phyloP scores from a whole-genome alignment of 2,113 vertebrate species.

The Leptobrachium leishanense region DNA sequence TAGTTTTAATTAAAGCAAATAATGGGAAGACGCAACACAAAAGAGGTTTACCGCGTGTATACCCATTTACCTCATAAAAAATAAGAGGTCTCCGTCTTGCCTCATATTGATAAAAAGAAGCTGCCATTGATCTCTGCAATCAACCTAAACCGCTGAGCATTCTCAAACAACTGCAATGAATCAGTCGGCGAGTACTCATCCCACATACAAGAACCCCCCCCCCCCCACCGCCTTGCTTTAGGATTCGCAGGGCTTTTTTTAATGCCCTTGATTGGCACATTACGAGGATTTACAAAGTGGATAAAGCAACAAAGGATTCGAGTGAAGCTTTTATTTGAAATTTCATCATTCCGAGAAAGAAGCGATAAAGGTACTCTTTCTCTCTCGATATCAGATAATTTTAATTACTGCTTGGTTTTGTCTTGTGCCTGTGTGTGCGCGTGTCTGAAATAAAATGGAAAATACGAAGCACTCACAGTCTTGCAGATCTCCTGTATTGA shows the following conservation, averaged over 20 bases:
- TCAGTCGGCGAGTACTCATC: neutral
- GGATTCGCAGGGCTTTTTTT: neutral
- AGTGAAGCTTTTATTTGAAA: neutral
- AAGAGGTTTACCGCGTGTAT: too few relatives aligned
- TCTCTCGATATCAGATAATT: too few relatives aligned
- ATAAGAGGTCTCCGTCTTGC: neutral
- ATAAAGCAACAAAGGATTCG: neutral
- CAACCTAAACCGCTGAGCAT: conserved; percentile 7
- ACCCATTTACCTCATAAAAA: neutral
- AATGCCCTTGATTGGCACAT: neutral
- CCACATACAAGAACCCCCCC: neutral
- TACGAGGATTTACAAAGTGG: neutral
- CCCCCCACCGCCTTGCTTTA: neutral
- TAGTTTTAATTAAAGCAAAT: too few relatives aligned
- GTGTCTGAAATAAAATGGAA: too few relatives aligned
- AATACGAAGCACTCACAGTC: too few relatives aligned
- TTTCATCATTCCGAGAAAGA: neutral
- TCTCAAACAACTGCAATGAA: neutral
- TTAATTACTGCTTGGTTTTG: too few relatives aligned
- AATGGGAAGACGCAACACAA: too few relatives aligned
- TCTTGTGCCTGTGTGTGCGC: too few relatives aligned
- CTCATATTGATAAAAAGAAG: neutral
- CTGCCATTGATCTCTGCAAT: conserved; percentile 18
- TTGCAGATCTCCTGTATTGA: too few relatives aligned
- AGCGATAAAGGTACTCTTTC: too few relatives aligned